Base-by-base conservation (phyloP, 2,888 invertebrate genomes). In the Acleris literana region DNA sequence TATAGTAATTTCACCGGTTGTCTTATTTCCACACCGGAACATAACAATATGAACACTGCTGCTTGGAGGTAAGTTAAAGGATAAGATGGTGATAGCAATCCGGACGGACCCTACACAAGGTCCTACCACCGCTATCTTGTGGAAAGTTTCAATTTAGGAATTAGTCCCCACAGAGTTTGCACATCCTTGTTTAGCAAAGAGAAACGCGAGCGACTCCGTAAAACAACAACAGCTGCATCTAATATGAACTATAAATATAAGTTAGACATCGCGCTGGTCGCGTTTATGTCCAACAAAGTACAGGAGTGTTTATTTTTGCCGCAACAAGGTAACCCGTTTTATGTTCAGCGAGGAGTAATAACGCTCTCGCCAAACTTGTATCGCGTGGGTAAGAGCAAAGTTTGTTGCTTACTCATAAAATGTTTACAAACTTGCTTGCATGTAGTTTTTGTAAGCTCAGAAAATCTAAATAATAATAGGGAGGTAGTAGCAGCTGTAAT, bases 381-480 rank as follows among this genome's bases (percentile, higher is more conserved):
- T 55, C 25, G 29, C 29, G 33, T 11, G 20, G 44, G 54, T 54
- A 64, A 58, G 49, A 64, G 55, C 11, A 55, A 60, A 60, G 60
- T 60, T 60, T 60, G n/a, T 55, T 17, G 43, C 49, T 51, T 18
- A 13, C 43, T 55, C 64, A 49, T 65, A 60, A 65, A 65, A 65
- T 65, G 60, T 51, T 60, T 55, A 65, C 60, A 55, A 65, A 65
- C 64, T 65, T 65, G 44, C 55, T 55, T 18, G 54, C 48, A 51
- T 48, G 18, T 51, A 33, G 39, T 60, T 60, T 48, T 56, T 46
- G 55, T 60, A 49, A 60, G 55, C 29, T 16, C 7, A n/a, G 51
- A 49, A 33, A 65, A 65, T 20, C 22, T 56, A 44, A 20, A 56
- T 46, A 22, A 44, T 11, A n/a, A 16, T 44, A 16, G 4, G 1